Conservation (phyloP, 2,797 vertebrate species). For the Tragelaphus oryx region DNA sequence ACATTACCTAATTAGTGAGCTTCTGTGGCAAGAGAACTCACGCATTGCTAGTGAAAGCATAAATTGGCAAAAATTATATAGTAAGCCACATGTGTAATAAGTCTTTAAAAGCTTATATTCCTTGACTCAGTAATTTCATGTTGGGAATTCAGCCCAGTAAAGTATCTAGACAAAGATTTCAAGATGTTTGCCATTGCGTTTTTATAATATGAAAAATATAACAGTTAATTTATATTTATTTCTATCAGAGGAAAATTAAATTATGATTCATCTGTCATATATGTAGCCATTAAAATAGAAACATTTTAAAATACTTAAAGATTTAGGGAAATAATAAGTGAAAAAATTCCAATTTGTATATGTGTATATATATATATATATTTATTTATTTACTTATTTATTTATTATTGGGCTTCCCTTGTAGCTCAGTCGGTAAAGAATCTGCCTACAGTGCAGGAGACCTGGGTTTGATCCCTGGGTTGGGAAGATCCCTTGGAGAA, state of each 20-base stretch:
- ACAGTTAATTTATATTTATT: not conserved
- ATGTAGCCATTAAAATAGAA: not conserved
- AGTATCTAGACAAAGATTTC: not conserved
- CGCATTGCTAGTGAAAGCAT: not conserved
- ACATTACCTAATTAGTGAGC: not conserved
- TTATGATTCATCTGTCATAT: not conserved
- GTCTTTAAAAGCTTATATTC: not conserved
- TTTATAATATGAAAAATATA: slow-evolving; percentile 10
- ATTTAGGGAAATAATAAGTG: not conserved
- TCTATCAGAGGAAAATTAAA: slow-evolving; percentile 17
- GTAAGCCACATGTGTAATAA: not conserved
- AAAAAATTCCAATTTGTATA: not conserved
- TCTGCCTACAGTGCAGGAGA: not conserved
- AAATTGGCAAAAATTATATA: not conserved
- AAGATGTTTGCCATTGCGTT: not conserved
- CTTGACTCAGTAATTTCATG: not conserved
- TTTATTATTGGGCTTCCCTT: not conserved
- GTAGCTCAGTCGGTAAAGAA: not conserved
- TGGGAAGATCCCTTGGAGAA: not conserved
- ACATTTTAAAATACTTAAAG: not conserved
- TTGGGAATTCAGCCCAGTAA: not conserved
- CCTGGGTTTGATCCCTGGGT: not conserved
- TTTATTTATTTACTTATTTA: no score
- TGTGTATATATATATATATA: not conserved
- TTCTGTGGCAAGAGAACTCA: not conserved